These are phyloP conservation scores for Pandemis corylana DNA, from an alignment of 2,888 invertebrate genomes.

Conservation along the genomic window DNA sequence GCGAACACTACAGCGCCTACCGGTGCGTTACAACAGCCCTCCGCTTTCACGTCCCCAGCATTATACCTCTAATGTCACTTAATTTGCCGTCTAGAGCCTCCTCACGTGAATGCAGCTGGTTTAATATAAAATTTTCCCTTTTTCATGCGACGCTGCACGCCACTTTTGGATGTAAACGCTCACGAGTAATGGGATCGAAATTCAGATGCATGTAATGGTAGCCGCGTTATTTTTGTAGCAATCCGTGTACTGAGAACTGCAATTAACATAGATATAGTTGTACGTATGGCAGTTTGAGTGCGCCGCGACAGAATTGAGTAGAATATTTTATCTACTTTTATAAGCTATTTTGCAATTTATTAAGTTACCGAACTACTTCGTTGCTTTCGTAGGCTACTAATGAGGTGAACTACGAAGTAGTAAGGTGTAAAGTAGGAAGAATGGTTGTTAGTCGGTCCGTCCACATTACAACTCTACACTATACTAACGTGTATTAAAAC, in stretches of 20 bases:
- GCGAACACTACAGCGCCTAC: constrained; percentile 61
- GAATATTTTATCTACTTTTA: background rate
- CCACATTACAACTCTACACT: no score
- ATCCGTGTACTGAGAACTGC: background rate
- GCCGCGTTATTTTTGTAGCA: constrained; percentile 5
- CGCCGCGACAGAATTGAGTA: background rate
- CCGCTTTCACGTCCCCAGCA: constrained; percentile 76
- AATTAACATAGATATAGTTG: background rate
- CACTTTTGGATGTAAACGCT: constrained; percentile 79
- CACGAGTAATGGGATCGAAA: constrained; percentile 74
- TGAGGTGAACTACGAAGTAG: no score
- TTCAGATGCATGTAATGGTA: constrained; percentile 13
- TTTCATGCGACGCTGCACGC: constrained; percentile 72
- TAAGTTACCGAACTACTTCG: no score
- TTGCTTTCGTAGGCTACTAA: no score
- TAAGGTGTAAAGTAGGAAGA: no score
- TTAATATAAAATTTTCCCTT: constrained; percentile 80
- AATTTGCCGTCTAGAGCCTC: constrained; percentile 82
- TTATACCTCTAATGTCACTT: constrained; percentile 83
- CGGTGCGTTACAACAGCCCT: constrained; percentile 75
- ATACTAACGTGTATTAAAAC: no score
- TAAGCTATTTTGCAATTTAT: no score
- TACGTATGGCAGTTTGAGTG: background rate
- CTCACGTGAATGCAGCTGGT: constrained; percentile 81
- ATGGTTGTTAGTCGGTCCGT: no score